Base-by-base conservation (phyloP, 2,888 invertebrate genomes). In the Scaptomyza reducta region DNA sequence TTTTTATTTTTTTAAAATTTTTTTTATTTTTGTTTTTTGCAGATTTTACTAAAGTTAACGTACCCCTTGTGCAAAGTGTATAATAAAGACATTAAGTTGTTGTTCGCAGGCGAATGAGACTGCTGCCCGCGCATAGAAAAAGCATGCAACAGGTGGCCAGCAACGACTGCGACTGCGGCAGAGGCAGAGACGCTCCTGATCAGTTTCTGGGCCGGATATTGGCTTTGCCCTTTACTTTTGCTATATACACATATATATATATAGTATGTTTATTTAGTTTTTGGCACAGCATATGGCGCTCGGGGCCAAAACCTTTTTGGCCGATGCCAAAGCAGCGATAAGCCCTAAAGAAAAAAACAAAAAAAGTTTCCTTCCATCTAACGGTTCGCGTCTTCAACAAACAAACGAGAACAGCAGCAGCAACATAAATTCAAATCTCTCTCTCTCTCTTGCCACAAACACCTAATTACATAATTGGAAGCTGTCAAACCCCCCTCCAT, bases 381-480 rank as follows among this genome's bases (percentile, higher is more conserved):
- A 76, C 70, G 54, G 51, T 38, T 6, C 49, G 14, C 59, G 4
- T 7, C 46, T 13, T 9, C 49, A 22, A 11, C 29, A 16, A 29
- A 31, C 9, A 31, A 31, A 16, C 7, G 1, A 31, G 6, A 46
- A 47, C 42, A 31, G 31, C 31, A 31, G 31, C 31, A 31, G 31
- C 16, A 38, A 33, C 57, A 35, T 31, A 38, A 18, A 27, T 82
- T 60, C 47, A 49, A 69, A 51, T 55, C 50, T 41, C 40, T 54
- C 33, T 33, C 33, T 35, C 35, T 35, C 14, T 38, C 14, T 79
- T 70, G 79, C 70, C 45, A 62, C 69, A 64, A 64, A 79, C 82
- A 88, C 88, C 83, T 83, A 82, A 82, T 82, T 86, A 88, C 74
- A 88, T 88, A 82, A 82, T 82, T 88, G 76, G 67, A 1, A 41